Conservation (phyloP, 2,888 invertebrate species). For the Poecilobothrus nobilitatus region DNA sequence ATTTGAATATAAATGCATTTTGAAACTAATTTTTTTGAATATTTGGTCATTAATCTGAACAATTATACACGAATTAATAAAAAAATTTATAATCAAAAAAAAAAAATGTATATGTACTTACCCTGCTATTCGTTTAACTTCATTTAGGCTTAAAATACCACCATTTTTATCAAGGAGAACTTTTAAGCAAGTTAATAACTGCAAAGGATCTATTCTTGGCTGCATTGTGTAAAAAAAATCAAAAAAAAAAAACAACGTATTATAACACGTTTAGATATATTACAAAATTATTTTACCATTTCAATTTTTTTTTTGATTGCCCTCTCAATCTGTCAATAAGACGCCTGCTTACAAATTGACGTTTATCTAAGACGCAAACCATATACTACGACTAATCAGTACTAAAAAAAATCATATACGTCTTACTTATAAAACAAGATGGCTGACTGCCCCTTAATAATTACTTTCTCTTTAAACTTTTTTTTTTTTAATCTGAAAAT, state of each 20-base stretch:
- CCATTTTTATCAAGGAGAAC: constrained; percentile 76
- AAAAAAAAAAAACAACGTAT: constrained; percentile 20
- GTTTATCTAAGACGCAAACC: neutral
- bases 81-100: neutral
- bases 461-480: neutral
- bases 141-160: constrained; percentile 78
- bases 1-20: constrained; percentile 94
- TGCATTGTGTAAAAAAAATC: constrained; percentile 52
- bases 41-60: constrained; percentile 89
- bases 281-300: neutral
- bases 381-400: neutral
- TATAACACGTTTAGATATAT: too few species aligned
- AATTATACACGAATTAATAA: constrained; percentile 27
- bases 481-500: neutral
- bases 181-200: constrained; percentile 79
- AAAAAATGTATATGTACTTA: constrained; percentile 44
- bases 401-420: neutral
- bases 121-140: constrained; percentile 81
- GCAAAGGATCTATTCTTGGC: constrained; percentile 88
- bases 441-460: neutral
- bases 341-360: neutral
- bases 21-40: constrained; percentile 88
- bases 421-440: neutral
- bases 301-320: neutral
- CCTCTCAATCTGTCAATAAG: neutral